phyloP scores from a whole-genome alignment of 2,797 vertebrate species.

The Ceryle rudis region DNA sequence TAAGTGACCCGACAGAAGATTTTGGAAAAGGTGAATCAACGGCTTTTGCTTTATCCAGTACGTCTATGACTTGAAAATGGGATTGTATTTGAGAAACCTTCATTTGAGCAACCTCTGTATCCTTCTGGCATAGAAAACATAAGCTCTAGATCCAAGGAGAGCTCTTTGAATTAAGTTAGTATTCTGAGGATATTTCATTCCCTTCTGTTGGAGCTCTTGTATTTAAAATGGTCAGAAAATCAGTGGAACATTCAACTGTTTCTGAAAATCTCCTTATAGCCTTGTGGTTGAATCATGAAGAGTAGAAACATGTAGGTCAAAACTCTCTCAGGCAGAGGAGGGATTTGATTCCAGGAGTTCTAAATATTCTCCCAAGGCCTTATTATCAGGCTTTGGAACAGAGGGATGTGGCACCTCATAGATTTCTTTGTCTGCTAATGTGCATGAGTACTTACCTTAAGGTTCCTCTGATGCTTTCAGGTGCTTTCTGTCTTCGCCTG shows the following conservation, averaged over 20 bases:
- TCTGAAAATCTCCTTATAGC: background rate
- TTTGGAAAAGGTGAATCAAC: background rate
- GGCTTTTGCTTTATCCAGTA: background rate
- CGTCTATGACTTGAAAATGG: background rate
- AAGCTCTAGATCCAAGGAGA: background rate
- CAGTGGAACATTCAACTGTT: background rate
- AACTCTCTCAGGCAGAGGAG: background rate
- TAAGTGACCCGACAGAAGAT: background rate
- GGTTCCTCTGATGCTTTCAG: background rate
- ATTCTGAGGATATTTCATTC: background rate
- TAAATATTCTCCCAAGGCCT: background rate
- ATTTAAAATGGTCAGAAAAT: background rate
- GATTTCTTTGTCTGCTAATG: background rate
- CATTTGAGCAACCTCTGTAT: background rate
- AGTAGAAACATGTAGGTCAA: background rate
- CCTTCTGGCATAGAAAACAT: rapidly evolving
- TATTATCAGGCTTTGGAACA: background rate
- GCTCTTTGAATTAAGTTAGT: background rate
- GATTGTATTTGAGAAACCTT: background rate
- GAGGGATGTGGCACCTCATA: background rate
- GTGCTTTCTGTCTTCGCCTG: background rate
- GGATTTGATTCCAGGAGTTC: background rate
- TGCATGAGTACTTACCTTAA: background rate
- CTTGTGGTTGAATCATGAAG: background rate
- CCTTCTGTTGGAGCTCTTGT: background rate